Evolutionary conservation across 2,797 vertebrate species (phyloP).

Genomic region (Pagetopsis macropterus): DNA sequence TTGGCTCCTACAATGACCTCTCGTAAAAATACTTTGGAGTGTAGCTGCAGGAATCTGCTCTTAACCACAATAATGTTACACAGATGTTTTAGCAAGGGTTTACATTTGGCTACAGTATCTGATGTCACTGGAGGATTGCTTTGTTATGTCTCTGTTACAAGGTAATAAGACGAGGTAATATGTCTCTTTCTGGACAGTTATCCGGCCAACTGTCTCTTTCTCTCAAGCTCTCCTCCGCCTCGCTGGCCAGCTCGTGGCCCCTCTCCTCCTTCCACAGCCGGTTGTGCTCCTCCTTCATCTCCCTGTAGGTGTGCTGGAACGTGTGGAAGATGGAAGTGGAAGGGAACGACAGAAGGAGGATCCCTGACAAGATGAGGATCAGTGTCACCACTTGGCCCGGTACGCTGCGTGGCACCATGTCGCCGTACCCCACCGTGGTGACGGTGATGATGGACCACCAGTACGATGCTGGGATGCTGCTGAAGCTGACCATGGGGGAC

Average conservation of each 20-base stretch:
- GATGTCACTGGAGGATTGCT: neutral
- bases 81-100: neutral
- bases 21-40: neutral
- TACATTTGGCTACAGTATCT: neutral
- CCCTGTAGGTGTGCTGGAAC: slow-evolving; percentile 87
- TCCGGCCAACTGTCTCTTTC: slow-evolving; percentile 34
- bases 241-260: slow-evolving; percentile 42
- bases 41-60: neutral
- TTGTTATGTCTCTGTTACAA: slow-evolving; percentile 21
- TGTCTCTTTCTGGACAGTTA: slow-evolving; percentile 17
- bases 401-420: slow-evolving; percentile 91
- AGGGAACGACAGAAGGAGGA: slow-evolving; percentile 93
- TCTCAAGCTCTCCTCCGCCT: slow-evolving; percentile 37
- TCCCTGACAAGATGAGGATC: slow-evolving; percentile 90
- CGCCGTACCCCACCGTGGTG: slow-evolving; percentile 92
- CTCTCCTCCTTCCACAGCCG: slow-evolving; percentile 64
- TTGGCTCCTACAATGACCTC: neutral
- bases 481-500: slow-evolving; percentile 85
- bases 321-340: slow-evolving; percentile 93
- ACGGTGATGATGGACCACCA: slow-evolving; percentile 96
- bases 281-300: slow-evolving; percentile 84
- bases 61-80: neutral
- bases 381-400: slow-evolving; percentile 91
- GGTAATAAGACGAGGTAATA: slow-evolving; percentile 6
- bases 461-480: slow-evolving; percentile 91